Evolutionary conservation across 1,140 invertebrate genomes (phyloP).

Genomic region (Drosophila ogumai): DNA sequence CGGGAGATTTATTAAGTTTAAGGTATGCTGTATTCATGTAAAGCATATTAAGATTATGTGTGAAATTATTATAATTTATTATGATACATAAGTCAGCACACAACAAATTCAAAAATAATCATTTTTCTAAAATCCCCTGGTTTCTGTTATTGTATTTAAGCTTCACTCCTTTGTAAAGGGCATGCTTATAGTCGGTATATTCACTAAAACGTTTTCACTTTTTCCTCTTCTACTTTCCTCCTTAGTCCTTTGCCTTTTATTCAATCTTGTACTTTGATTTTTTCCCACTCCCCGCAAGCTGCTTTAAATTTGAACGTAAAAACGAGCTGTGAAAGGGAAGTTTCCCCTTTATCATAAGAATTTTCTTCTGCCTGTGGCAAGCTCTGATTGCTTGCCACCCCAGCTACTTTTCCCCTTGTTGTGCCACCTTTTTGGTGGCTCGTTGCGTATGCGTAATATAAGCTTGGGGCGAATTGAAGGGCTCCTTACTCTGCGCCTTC

Average conservation of each 20-base stretch:
- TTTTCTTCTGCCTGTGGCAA: conserved; percentile 54
- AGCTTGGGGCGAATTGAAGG: conserved; percentile 35
- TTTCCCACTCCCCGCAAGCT: conserved; percentile 22
- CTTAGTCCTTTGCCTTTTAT: conserved; percentile 35
- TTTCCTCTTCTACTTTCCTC: conserved; percentile 12
- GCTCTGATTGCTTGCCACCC: conserved; percentile 67
- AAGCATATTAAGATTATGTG: too few species aligned
- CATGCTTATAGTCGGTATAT: not conserved
- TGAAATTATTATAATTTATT: too few species aligned
- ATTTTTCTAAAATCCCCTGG: too few species aligned
- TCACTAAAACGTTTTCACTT: not conserved
- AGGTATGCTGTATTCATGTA: not conserved
- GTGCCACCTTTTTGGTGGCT: conserved; percentile 27
- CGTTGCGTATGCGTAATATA: conserved; percentile 75
- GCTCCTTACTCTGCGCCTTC: conserved; percentile 3
- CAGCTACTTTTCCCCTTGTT: conserved; percentile 49
- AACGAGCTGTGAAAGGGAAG: conserved; percentile 45
- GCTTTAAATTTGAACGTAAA: conserved; percentile 59
- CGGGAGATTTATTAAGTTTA: not conserved
- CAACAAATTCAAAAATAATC: too few species aligned
- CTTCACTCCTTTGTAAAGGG: not conserved
- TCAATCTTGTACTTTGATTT: conserved; percentile 65
- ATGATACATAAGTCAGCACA: too few species aligned
- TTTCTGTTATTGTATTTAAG: not conserved
- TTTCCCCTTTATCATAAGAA: conserved; percentile 25